Percentiles rank a stretch among this genome's conserved stretches.
These are phyloP conservation scores for Mesorhabditis spiculigera DNA, from an alignment of 2,888 invertebrate species.

Conservation along the genomic window DNA sequence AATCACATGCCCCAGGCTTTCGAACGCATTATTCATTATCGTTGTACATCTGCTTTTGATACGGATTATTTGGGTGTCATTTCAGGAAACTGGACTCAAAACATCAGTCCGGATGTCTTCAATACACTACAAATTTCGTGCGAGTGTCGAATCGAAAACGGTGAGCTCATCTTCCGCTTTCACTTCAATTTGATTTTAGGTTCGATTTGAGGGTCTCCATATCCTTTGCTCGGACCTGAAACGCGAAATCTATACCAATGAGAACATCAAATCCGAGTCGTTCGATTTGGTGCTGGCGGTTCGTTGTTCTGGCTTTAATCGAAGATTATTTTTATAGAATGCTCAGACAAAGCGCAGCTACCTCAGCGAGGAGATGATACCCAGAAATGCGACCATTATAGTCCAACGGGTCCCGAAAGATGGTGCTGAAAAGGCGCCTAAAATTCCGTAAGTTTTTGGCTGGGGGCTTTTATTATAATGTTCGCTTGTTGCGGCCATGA, in stretches of 20 bases:
- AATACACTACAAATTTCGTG: slow-evolving; percentile 98
- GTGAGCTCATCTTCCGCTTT: slow-evolving; percentile 52
- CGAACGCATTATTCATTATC: no score
- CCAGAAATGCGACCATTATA: slow-evolving; percentile 92
- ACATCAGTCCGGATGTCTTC: slow-evolving; percentile 66
- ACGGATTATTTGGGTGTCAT: no score
- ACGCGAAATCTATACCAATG: slow-evolving; percentile 88
- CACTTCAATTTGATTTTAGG: neutral
- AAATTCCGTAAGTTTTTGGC: slow-evolving; percentile 53
- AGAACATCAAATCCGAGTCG: slow-evolving; percentile 80
- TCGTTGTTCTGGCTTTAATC: neutral
- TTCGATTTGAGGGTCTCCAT: slow-evolving; percentile 77
- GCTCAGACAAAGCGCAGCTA: slow-evolving; percentile 69
- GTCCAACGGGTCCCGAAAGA: slow-evolving; percentile 83
- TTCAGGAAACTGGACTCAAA: no score
- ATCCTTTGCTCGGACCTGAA: slow-evolving; percentile 93
- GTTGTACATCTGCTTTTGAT: no score
- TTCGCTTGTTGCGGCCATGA: no score
- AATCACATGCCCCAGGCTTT: no score
- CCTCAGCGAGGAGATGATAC: slow-evolving; percentile 84
- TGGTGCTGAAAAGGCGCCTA: slow-evolving; percentile 52
- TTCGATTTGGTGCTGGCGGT: slow-evolving; percentile 82
- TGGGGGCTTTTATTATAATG: no score
- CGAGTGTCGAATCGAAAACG: slow-evolving; percentile 89
- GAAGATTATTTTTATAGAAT: slow-evolving; percentile 65